Evolutionary conservation across 2,797 vertebrate species (phyloP).

Genomic region (Pygocentrus nattereri): DNA sequence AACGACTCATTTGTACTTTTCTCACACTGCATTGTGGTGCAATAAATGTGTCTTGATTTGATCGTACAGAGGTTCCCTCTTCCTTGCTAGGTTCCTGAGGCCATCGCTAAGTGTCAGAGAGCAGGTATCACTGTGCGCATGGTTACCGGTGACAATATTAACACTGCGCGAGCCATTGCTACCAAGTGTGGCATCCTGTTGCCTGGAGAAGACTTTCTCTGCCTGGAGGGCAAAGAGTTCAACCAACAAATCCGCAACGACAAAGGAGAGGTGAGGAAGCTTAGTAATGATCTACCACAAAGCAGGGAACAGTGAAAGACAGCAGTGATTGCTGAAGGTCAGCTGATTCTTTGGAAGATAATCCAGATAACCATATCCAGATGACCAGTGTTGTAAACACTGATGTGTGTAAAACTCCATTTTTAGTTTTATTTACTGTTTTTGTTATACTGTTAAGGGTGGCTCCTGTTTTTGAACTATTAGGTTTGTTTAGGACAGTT

Average conservation of each 20-base stretch:
- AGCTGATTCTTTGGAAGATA: not conserved
- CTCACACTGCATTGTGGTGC: slow-evolving; percentile 1
- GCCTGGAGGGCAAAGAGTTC: slow-evolving; percentile 96
- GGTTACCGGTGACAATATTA: slow-evolving; percentile 99
- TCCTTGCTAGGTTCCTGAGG: slow-evolving; percentile 86
- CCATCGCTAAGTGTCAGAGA: slow-evolving; percentile 91
- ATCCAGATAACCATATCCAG: not conserved
- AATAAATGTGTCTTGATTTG: slow-evolving; percentile 8
- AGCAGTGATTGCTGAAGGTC: not conserved
- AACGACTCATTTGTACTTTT: not conserved
- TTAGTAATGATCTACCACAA: not conserved
- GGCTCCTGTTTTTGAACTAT: too few relatives aligned
- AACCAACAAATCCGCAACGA: slow-evolving; percentile 95
- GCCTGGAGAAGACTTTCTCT: slow-evolving; percentile 92
- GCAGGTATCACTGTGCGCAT: slow-evolving; percentile 97
- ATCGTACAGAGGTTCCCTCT: not conserved
- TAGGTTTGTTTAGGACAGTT: too few relatives aligned
- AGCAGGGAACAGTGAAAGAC: not conserved
- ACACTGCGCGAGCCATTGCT: slow-evolving; percentile 96
- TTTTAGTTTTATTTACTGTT: too few relatives aligned
- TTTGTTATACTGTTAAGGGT: too few relatives aligned
- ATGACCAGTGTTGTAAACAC: not conserved
- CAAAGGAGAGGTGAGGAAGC: slow-evolving; percentile 88
- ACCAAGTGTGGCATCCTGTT: slow-evolving; percentile 94
- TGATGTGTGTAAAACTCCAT: too few relatives aligned